phyloP scores from a whole-genome alignment of 2,888 invertebrate species.

The Pocota personata region DNA sequence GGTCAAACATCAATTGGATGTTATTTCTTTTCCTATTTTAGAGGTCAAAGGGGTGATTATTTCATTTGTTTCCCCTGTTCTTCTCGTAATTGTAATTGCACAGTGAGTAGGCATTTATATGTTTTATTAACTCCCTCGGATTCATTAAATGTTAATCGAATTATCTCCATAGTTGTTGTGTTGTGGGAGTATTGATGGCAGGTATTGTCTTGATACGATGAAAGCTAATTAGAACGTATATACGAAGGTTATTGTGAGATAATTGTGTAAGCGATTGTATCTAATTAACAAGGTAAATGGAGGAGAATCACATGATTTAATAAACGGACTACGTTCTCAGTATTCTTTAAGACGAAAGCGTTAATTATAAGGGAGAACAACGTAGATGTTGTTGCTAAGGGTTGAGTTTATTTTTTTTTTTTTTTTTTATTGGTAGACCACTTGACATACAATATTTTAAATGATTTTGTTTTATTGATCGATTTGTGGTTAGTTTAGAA shows the following conservation, averaged over 20 bases:
- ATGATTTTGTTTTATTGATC: not conserved
- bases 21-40: not conserved
- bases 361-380: slow-evolving; percentile 2
- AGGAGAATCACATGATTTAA: slow-evolving; percentile 46
- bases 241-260: slow-evolving; percentile 36
- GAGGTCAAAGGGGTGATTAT: slow-evolving; percentile 30
- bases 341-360: slow-evolving; percentile 1
- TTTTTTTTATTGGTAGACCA: not conserved
- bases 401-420: not conserved
- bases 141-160: slow-evolving; percentile 50
- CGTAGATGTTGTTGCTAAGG: not conserved
- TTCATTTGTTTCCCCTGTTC: not conserved
- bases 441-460: not conserved
- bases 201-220: slow-evolving; percentile 18
- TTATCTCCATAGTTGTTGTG: slow-evolving; percentile 1
- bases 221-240: slow-evolving; percentile 50
- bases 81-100: not conserved
- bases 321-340: not conserved
- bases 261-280: slow-evolving; percentile 51
- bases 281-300: slow-evolving; percentile 43
- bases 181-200: not conserved
- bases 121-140: slow-evolving; percentile 2
- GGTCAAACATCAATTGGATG: not conserved
- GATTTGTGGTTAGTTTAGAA: not conserved
- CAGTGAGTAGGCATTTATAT: not conserved